Conservation (phyloP, 1,140 invertebrate genomes). For the Pantala flavescens region DNA sequence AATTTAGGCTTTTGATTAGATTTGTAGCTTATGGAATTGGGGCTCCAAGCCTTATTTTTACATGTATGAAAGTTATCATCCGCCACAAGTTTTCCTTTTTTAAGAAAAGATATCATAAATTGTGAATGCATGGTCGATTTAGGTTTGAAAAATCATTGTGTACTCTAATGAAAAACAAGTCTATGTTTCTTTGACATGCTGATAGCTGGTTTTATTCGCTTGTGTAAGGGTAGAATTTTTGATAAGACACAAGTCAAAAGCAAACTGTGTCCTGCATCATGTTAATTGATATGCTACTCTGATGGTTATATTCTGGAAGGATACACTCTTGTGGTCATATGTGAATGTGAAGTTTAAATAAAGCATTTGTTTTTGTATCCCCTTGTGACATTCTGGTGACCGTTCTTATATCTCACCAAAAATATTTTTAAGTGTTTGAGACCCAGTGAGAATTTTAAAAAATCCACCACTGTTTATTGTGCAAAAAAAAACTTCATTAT, state of each 20-base stretch:
- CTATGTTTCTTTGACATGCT: neutral
- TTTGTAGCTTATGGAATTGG: conserved; percentile 10
- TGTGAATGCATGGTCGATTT: neutral
- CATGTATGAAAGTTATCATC: conserved; percentile 3
- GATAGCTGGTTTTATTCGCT: conserved; percentile 1
- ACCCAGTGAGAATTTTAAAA: neutral
- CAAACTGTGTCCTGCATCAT: neutral
- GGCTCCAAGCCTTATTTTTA: conserved; percentile 5
- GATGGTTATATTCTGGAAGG: neutral
- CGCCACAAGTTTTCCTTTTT: neutral
- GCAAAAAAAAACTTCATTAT: neutral
- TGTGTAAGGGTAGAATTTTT: neutral
- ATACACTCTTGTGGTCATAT: neutral
- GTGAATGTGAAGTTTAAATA: conserved; percentile 1
- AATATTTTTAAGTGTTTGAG: conserved; percentile 4
- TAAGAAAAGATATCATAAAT: neutral
- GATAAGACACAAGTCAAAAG: neutral
- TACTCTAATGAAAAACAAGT: neutral
- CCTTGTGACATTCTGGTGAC: neutral
- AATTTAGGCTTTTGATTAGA: conserved; percentile 15
- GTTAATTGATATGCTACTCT: neutral
- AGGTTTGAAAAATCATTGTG: neutral
- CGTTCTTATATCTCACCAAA: neutral
- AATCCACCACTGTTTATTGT: neutral
- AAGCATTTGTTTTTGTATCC: conserved; percentile 7